Evolutionary conservation across 1,140 invertebrate species (phyloP).

Genomic region (Drosophila auraria): DNA sequence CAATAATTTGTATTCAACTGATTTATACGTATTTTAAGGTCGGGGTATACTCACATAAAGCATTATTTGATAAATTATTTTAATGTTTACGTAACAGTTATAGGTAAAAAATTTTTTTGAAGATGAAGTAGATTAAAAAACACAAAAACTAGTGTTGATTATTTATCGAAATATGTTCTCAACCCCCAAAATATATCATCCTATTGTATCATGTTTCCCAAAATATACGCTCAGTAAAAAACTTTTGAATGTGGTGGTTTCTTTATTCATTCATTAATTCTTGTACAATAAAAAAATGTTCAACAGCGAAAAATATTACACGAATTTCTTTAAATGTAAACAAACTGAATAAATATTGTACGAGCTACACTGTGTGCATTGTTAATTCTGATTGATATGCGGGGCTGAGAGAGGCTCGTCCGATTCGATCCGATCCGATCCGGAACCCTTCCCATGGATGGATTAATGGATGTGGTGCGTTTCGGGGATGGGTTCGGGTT

Average conservation of each 20-base stretch:
- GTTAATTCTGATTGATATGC: slow-evolving; percentile 38
- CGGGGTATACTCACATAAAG: no score
- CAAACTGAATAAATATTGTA: slow-evolving; percentile 81
- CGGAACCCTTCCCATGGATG: slow-evolving; percentile 16
- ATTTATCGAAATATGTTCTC: no score
- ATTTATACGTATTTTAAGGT: no score
- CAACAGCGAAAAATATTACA: slow-evolving; percentile 75
- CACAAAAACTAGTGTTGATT: no score
- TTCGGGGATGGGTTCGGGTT: slow-evolving; percentile 45
- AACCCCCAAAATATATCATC: no score
- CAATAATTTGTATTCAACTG: neutral
- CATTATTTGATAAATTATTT: neutral
- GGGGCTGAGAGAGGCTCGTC: slow-evolving; percentile 22
- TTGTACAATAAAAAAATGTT: slow-evolving; percentile 72
- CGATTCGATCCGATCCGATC: slow-evolving; percentile 8
- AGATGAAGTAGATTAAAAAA: no score
- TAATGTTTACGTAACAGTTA: neutral
- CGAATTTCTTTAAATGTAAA: slow-evolving; percentile 69
- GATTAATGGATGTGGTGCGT: slow-evolving; percentile 30
- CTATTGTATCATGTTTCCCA: neutral
- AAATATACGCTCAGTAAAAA: neutral
- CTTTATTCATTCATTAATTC: slow-evolving; percentile 76
- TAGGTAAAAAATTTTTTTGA: no score
- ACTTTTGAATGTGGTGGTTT: slow-evolving; percentile 73
- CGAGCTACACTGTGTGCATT: slow-evolving; percentile 62